These are phyloP conservation scores for Pseudomyrmex pallidus DNA, from an alignment of 1,140 invertebrate species.

Conservation along the genomic window DNA sequence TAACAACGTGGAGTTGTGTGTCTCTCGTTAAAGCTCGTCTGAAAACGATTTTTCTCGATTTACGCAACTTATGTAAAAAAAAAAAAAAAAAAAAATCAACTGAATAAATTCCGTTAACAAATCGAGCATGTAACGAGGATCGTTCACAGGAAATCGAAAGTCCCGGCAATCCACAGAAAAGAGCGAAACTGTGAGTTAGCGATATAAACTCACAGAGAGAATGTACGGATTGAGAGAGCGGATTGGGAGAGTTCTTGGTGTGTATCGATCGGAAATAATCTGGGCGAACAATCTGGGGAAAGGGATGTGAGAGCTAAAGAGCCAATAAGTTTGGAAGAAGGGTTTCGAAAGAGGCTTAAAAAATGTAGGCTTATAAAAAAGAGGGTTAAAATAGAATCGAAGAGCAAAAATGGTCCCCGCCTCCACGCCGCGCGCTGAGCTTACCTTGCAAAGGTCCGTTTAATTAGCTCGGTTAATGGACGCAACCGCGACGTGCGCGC, in stretches of 20 bases:
- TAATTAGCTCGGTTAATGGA: slow-evolving; percentile 65
- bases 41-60: slow-evolving; percentile 2
- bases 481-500: slow-evolving; percentile 46
- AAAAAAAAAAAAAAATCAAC: background rate
- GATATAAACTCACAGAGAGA: background rate
- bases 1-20: slow-evolving; percentile 28
- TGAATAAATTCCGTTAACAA: background rate
- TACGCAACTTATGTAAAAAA: background rate
- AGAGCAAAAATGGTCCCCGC: slow-evolving; percentile 79
- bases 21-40: slow-evolving; percentile 10
- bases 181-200: slow-evolving; percentile 9
- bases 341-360: slow-evolving; percentile 35
- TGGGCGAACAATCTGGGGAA: background rate
- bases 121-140: too few species aligned
- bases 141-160: too few species aligned
- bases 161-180: background rate
- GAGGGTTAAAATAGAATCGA: slow-evolving; percentile 43
- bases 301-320: background rate
- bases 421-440: slow-evolving; percentile 78
- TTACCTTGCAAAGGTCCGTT: slow-evolving; percentile 66
- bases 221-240: background rate
- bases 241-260: too few species aligned
- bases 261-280: slow-evolving; percentile 30
- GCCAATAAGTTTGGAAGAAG: slow-evolving; percentile 24
- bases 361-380: slow-evolving; percentile 18